A percentile compares a stretch with the other conserved stretches of the same genome.
Evolutionary conservation across 1,140 invertebrate species (phyloP).

Genomic region (Drosophila biarmipes): DNA sequence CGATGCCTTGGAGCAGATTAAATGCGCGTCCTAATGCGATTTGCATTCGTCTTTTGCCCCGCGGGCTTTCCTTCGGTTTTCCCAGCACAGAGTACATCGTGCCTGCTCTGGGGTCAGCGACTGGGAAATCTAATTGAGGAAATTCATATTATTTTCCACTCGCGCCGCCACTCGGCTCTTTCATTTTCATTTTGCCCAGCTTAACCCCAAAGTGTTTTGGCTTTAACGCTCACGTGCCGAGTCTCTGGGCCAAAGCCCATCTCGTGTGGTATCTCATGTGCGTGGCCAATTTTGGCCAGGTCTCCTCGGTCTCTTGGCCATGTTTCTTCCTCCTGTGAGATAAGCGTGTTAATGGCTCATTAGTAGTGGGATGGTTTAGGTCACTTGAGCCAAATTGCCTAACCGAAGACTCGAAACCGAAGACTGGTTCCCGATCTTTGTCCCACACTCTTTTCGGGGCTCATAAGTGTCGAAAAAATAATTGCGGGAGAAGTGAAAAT

Average conservation of each 20-base stretch:
- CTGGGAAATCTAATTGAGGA: constrained; percentile 69
- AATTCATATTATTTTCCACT: constrained; percentile 64
- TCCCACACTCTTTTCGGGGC: constrained; percentile 4
- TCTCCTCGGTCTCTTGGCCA: constrained; percentile 17
- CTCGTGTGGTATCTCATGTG: constrained; percentile 61
- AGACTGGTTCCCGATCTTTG: background rate
- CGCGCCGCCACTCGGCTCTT: constrained; percentile 35
- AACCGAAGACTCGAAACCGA: constrained; percentile 23
- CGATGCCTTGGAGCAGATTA: constrained; percentile 65
- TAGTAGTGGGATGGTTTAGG: constrained; percentile 42
- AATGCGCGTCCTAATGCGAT: constrained; percentile 69
- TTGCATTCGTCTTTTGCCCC: constrained; percentile 55
- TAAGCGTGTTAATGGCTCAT: constrained; percentile 77
- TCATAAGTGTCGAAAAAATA: background rate
- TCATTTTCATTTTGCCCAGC: constrained; percentile 40
- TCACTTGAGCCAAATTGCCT: constrained; percentile 47
- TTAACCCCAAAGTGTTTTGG: constrained; percentile 41
- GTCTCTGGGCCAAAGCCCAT: constrained; percentile 27
- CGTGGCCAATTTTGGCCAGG: constrained; percentile 49
- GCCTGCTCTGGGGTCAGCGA: constrained; percentile 35
- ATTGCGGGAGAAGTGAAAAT: background rate
- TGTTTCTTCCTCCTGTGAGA: constrained; percentile 33
- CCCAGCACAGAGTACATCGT: constrained; percentile 8
- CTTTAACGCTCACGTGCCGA: constrained; percentile 39
- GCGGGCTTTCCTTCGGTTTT: constrained; percentile 9